phyloP scores from a whole-genome alignment of 1,140 invertebrate genomes.

The Drosophila serrata region DNA sequence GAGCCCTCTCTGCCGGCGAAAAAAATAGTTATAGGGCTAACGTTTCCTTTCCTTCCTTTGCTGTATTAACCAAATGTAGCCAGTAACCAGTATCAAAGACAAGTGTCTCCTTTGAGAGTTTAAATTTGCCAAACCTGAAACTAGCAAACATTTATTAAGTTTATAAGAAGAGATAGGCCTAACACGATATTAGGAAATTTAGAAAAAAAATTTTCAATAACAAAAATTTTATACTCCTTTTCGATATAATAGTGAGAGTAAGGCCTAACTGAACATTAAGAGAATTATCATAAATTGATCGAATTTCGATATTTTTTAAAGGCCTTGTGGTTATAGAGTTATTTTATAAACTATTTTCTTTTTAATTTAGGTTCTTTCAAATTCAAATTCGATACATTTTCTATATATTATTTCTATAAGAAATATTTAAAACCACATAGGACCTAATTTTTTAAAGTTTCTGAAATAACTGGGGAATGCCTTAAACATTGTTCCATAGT shows the following conservation, averaged over 20 bases:
- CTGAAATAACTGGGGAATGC: rapidly evolving
- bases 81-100: no score
- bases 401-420: no score
- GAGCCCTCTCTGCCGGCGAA: neutral
- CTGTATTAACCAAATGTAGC: neutral
- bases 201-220: neutral
- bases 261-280: neutral
- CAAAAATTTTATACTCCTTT: neutral
- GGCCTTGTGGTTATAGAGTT: neutral
- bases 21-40: neutral
- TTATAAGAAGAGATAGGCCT: neutral
- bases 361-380: neutral
- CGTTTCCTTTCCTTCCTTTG: neutral
- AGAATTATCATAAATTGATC: neutral
- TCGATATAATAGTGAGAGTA: neutral
- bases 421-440: neutral
- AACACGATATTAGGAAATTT: neutral
- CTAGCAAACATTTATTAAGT: no score
- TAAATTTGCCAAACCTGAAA: no score
- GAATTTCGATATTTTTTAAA: no score
- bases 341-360: neutral
- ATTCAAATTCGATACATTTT: no score
- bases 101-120: no score
- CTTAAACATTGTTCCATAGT: neutral
- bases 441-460: neutral